Base-by-base conservation (phyloP, 2,888 invertebrate species). In the Apodemia mormo region DNA sequence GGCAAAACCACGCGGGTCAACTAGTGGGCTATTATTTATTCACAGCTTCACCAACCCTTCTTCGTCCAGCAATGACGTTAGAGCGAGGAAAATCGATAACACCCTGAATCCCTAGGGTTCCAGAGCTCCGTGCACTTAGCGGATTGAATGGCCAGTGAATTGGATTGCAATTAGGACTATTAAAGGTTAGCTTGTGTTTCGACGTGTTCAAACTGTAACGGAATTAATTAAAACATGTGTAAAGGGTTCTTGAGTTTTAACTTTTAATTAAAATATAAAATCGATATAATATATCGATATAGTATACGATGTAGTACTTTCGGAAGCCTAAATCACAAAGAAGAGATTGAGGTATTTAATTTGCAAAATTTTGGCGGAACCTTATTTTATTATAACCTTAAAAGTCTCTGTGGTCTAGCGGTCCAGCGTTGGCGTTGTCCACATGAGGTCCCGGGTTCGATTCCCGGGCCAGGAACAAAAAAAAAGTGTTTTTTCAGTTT, bases 31-130 rank as follows among this genome's bases (percentile, higher is more conserved):
- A n/a, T 52, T 2, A 52, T 61, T 30, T 33, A 30, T 33, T 33
- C 33, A 29, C 29, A 30, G 2, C 12, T 30, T 58, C 2, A 14
- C 6, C 30, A 58, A 61, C 33, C 61, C 33, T 61, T 61, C 61
- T 61, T 52, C n/a, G 49, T 52, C 49, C 49, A n/a, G 49, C n/a
- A 52, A 52, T 52, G 33, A 30, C 12, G 30, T 33, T 14, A 33
- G 61, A 30, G 71, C 70, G 65, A 70, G 66, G 67, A 72, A 65
- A 70, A 68, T 70, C 65, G 65, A 70, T 70, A 68, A n/a, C 61
- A 45, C 64, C 65, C 68, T 49, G 67, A 70, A 65, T 68, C 70
- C 68, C 70, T 30, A 40, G 68, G 70, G 68, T 33, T 70, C 43
- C 45, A 58, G 66, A 66, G 66, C 66, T 65, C 49, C 68, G 67